Evolutionary conservation across 2,113 vertebrate species (phyloP).

Genomic region (Sakesphorus luctuosus): DNA sequence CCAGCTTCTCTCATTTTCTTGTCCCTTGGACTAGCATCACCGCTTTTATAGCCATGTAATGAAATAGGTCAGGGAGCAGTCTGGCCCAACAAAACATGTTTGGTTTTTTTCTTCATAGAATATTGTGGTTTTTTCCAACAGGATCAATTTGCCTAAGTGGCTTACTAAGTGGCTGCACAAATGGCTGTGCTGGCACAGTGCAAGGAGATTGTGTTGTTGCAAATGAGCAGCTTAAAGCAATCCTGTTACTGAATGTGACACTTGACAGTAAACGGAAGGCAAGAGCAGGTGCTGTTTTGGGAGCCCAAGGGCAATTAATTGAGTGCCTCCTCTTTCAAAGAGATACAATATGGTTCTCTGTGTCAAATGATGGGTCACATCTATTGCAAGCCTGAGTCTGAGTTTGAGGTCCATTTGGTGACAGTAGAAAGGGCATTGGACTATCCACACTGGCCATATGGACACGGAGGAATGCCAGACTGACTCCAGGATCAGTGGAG

Average conservation of each 20-base stretch:
- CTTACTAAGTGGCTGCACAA: conserved; percentile 5
- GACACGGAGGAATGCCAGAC: neutral
- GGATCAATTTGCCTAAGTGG: conserved; percentile 13
- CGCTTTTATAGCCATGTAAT: neutral
- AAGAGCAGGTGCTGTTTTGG: neutral
- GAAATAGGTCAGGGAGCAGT: neutral
- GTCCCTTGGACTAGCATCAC: neutral
- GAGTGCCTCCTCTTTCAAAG: neutral
- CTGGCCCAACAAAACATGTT: neutral
- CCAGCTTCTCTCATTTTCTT: neutral
- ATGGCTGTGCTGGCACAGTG: neutral
- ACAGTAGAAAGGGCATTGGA: neutral
- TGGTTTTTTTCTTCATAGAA: neutral
- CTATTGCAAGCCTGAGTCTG: neutral
- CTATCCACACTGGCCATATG: neutral
- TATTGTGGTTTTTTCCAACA: neutral
- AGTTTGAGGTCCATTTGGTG: neutral
- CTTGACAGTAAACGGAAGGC: neutral
- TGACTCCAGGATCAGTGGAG: neutral
- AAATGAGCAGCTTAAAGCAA: conserved; percentile 26
- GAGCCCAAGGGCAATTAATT: neutral
- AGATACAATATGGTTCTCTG: neutral
- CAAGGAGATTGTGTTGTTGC: neutral
- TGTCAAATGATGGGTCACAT: neutral
- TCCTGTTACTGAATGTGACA: neutral